Conservation (phyloP, 2,888 invertebrate species). For the Margaritifera margaritifera region DNA sequence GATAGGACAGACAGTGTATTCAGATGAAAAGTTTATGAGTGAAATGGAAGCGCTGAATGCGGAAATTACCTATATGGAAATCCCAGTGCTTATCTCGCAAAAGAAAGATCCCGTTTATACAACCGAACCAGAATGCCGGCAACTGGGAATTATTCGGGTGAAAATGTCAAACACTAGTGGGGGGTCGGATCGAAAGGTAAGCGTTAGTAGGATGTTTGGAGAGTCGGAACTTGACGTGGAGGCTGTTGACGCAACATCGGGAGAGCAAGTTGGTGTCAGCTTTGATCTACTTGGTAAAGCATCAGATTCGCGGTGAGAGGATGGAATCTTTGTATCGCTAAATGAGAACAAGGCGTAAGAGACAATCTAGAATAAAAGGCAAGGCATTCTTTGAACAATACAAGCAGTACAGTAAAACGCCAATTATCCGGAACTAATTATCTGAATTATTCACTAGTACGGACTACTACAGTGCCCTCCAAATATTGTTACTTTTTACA, state of each 20-base stretch:
- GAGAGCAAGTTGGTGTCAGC: slow-evolving; percentile 9
- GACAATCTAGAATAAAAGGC: too few relatives aligned
- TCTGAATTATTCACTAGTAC: too few relatives aligned
- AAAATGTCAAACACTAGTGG: slow-evolving; percentile 21
- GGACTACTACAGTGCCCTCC: too few relatives aligned
- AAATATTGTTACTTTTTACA: too few relatives aligned
- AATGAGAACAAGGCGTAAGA: too few relatives aligned
- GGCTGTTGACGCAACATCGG: slow-evolving; percentile 12
- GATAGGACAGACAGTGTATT: slow-evolving; percentile 8
- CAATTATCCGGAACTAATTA: too few relatives aligned
- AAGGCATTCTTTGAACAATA: too few relatives aligned
- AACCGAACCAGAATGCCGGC: slow-evolving; percentile 7
- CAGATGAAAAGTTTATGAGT: slow-evolving; percentile 12
- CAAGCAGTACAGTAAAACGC: too few relatives aligned
- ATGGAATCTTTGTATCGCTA: too few relatives aligned
- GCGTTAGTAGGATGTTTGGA: slow-evolving; percentile 17
- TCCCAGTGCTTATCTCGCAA: slow-evolving; percentile 10
- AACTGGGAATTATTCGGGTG: slow-evolving; percentile 18
- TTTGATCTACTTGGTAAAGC: slow-evolving; percentile 6
- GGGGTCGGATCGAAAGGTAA: slow-evolving; percentile 20
- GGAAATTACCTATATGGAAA: slow-evolving; percentile 19
- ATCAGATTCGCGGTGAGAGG: too few relatives aligned
- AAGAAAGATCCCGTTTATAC: slow-evolving; percentile 13
- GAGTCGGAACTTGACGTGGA: slow-evolving; percentile 20
- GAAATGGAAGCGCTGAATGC: slow-evolving; percentile 15